These are phyloP conservation scores for Ispidina picta DNA, from an alignment of 2,797 vertebrate genomes.

Conservation along the genomic window DNA sequence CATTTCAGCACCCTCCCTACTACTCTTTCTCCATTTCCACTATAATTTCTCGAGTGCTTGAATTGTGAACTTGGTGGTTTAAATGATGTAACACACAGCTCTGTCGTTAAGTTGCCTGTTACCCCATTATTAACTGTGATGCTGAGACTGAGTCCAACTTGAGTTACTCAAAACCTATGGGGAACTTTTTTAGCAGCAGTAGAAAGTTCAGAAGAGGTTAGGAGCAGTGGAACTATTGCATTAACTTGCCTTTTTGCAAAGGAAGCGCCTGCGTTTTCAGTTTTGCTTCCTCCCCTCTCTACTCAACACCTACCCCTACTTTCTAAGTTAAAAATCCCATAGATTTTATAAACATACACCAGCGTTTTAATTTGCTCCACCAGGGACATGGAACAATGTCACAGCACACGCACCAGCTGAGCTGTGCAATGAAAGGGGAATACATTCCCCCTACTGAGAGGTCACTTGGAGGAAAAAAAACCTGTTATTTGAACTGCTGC, in stretches of 20 bases:
- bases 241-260: not conserved
- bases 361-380: not conserved
- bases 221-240: not conserved
- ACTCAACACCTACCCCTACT: too few species aligned
- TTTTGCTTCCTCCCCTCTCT: not conserved
- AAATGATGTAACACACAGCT: fast-evolving
- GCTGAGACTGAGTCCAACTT: not conserved
- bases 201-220: not conserved
- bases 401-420: not conserved
- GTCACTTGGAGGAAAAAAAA: not conserved
- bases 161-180: not conserved
- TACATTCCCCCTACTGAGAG: not conserved
- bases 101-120: not conserved
- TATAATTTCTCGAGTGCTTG: not conserved
- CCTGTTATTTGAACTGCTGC: not conserved
- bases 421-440: not conserved
- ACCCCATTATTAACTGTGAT: not conserved
- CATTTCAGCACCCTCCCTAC: not conserved
- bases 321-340: not conserved
- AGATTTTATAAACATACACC: not conserved
- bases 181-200: not conserved
- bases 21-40: not conserved
- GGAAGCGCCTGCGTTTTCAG: not conserved
- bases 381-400: not conserved
- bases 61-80: not conserved